These are phyloP conservation scores for Haliclona indistincta DNA, from an alignment of 37 sponge, comb jelly and placozoan genomes.

Conservation along the genomic window DNA sequence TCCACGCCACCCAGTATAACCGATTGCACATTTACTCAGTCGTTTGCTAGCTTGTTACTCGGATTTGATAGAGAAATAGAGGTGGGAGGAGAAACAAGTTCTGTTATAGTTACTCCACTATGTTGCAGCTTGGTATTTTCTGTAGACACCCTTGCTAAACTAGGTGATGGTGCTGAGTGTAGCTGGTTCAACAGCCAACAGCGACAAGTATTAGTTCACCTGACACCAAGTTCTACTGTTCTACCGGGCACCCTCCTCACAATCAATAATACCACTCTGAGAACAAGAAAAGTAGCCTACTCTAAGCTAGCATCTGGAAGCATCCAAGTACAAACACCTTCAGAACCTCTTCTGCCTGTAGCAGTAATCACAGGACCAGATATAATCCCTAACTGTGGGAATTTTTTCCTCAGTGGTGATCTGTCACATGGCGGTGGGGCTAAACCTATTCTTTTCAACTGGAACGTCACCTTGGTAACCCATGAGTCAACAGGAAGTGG, in stretches of 20 bases:
- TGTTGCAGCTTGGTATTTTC: slow-evolving; percentile 39
- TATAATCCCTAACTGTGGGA: slow-evolving; percentile 38
- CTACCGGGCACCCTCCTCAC: neutral
- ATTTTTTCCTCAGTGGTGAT: slow-evolving; percentile 26
- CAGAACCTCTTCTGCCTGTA: slow-evolving; percentile 8
- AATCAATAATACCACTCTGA: slow-evolving; percentile 7
- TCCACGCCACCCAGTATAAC: slow-evolving; percentile 36
- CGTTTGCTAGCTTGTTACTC: slow-evolving; percentile 40
- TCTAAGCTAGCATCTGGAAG: slow-evolving; percentile 36
- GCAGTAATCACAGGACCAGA: slow-evolving; percentile 31
- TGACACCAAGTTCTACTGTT: slow-evolving; percentile 15
- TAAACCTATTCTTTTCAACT: slow-evolving; percentile 30
- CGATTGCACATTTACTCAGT: slow-evolving; percentile 21
- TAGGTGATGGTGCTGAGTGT: slow-evolving; percentile 49
- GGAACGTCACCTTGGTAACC: slow-evolving; percentile 19
- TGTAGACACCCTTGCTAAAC: neutral
- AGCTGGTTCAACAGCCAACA: slow-evolving; percentile 67
- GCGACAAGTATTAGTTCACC: slow-evolving; percentile 30
- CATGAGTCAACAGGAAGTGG: slow-evolving; percentile 2
- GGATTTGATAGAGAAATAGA: slow-evolving; percentile 79
- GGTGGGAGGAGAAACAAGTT: slow-evolving; percentile 43
- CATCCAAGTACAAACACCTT: neutral
- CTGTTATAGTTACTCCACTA: slow-evolving; percentile 1
- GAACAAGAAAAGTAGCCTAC: slow-evolving; percentile 42
- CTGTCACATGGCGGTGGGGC: slow-evolving; percentile 45